Evolutionary conservation across 2,113 vertebrate species (phyloP), one percentile per base, ranked within the genome.

Genomic region (Redunca redunca): DNA sequence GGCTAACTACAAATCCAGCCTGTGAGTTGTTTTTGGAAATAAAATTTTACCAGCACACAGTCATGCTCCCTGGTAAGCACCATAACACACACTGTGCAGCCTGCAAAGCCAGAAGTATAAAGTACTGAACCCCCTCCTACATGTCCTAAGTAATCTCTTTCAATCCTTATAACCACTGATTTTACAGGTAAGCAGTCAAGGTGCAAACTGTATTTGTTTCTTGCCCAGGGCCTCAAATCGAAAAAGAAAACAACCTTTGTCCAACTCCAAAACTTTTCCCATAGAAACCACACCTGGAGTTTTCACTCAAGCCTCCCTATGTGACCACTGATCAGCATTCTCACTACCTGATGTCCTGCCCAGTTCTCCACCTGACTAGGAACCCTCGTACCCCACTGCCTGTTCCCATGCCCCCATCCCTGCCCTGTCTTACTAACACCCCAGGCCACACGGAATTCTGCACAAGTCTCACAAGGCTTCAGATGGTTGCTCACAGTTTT

Each of bases 401-500:
- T 30, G 6, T 48, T 23, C 7, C 85, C 48, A 28, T 30, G 28
- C 23, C 15, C 19, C 52, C 43, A 46, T 1, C 28, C 46, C n/a
- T 4, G n/a, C 11, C 55, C 53, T 13, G 2, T 21, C 17, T 36
- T 48, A 23, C 28, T 9, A 11, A 33, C 23, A n/a, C 13, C 36
- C 2, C 21, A 5, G 11, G 28, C 8, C 30, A 8, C 43, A 83
- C 8, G 50, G 67, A 81, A 25, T 17, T 26, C 36, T 58, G 67
- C 23, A 28, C 8, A 36, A 43, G 88, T 46, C 74, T 55, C 13
- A 2, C 1, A 6, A 64, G 2, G 30, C 17, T 36, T 15, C 2
- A 0, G 58, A 58, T 1, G 5, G 21, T 13, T 19, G 23, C 26
- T 23, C 1, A 4, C 8, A 3, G 19, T 48, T 60, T 33, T 58